A percentile compares a stretch with the other conserved stretches of the same genome.
These are phyloP conservation scores for Sinella curviseta DNA, from an alignment of 1,140 invertebrate genomes.

Conservation along the genomic window DNA sequence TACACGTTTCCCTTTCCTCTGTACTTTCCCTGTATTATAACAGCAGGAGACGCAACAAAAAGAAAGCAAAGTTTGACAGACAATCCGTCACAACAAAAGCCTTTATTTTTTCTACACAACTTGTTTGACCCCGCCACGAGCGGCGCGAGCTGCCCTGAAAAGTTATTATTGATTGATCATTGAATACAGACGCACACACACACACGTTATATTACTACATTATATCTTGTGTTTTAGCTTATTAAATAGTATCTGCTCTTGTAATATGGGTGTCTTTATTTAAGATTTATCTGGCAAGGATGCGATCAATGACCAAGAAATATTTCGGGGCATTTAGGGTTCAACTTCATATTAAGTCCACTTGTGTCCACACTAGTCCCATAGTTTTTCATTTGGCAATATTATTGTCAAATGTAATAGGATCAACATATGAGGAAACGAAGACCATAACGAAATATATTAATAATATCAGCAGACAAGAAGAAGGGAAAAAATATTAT, in stretches of 20 bases:
- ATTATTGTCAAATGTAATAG: not conserved
- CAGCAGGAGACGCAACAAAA: not conserved
- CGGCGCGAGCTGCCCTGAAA: not conserved
- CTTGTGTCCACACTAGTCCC: conserved; percentile 1
- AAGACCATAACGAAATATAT: not conserved
- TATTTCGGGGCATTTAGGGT: too few relatives aligned
- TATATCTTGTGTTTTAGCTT: not conserved
- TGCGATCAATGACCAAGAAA: conserved; percentile 16
- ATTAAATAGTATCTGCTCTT: not conserved
- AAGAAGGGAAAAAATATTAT: not conserved
- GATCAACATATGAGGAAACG: not conserved
- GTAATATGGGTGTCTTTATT: not conserved
- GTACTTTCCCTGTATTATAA: not conserved
- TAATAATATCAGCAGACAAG: not conserved
- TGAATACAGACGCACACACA: not conserved
- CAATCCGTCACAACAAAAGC: conserved; percentile 16
- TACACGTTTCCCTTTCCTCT: too few relatives aligned
- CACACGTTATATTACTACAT: not conserved
- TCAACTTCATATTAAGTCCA: conserved; percentile 24
- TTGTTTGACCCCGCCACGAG: not conserved
- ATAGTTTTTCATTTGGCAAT: not conserved
- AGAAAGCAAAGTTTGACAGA: conserved; percentile 21
- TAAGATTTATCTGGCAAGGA: conserved; percentile 1
- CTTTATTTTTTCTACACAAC: not conserved
- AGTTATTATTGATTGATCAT: conserved; percentile 14